phyloP scores from a whole-genome alignment of 2,888 invertebrate species.

The Pachliopta kotzebuea region DNA sequence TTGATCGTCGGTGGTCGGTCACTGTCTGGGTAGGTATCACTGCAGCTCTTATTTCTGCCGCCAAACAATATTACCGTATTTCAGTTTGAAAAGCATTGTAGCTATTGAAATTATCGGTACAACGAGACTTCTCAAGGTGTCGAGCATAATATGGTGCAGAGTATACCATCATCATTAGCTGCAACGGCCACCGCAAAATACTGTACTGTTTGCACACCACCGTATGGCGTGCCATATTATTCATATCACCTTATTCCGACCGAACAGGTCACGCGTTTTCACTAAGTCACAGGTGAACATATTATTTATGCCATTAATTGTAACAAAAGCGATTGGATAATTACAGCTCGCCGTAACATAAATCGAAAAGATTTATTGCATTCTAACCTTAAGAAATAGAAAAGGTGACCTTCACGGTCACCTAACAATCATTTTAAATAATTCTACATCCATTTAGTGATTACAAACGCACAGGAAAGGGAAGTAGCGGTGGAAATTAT shows the following conservation, averaged over 20 bases:
- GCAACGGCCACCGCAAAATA: too few species aligned
- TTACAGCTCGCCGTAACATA: slow-evolving; percentile 28
- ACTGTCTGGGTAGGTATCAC: too few species aligned
- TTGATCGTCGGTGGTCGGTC: too few species aligned
- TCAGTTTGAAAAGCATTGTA: too few species aligned
- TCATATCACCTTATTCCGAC: neutral
- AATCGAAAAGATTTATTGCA: slow-evolving; percentile 33
- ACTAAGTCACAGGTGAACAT: slow-evolving; percentile 7
- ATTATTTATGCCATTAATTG: slow-evolving; percentile 25
- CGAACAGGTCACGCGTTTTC: neutral
- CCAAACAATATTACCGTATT: too few species aligned
- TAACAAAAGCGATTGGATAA: slow-evolving; percentile 30
- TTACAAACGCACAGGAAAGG: slow-evolving; percentile 61
- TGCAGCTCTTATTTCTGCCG: too few species aligned
- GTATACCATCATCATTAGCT: too few species aligned
- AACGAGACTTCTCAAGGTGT: too few species aligned
- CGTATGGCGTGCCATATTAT: neutral
- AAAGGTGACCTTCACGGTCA: slow-evolving; percentile 55
- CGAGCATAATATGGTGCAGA: too few species aligned
- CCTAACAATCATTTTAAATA: slow-evolving; percentile 42
- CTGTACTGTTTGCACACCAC: too few species aligned
- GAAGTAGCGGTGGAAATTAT: slow-evolving; percentile 56
- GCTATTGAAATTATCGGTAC: too few species aligned
- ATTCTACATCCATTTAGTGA: slow-evolving; percentile 49
- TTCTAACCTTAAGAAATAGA: slow-evolving; percentile 44